Conservation (phyloP, 2,113 vertebrate genomes). For the Orcinus orca region DNA sequence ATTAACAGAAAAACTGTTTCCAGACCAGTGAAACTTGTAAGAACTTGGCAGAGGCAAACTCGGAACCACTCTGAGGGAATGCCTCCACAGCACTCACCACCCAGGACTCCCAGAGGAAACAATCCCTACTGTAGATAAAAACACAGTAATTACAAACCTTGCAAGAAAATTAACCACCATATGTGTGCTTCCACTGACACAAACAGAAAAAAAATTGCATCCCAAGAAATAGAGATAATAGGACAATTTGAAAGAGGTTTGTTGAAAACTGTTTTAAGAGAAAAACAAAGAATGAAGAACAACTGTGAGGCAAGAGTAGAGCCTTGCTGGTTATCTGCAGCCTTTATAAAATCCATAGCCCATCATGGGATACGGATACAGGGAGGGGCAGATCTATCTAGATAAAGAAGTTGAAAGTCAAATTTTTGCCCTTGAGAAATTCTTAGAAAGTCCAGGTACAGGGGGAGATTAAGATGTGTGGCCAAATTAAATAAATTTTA, state of each 20-base stretch:
- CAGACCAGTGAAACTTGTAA: background rate
- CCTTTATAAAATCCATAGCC: background rate
- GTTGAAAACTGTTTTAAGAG: background rate
- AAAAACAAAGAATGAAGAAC: conserved; percentile 10
- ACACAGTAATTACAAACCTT: background rate
- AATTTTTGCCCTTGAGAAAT: conserved; percentile 17
- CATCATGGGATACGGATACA: background rate
- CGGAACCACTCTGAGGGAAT: background rate
- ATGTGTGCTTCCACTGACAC: background rate
- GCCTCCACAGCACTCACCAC: background rate
- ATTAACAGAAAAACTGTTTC: conserved; percentile 3
- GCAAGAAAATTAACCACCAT: background rate
- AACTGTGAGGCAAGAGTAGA: background rate
- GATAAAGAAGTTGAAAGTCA: background rate
- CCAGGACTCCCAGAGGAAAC: background rate
- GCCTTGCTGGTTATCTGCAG: background rate
- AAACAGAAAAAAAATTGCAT: background rate
- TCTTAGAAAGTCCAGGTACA: background rate
- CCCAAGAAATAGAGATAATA: background rate
- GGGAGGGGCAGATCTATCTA: background rate
- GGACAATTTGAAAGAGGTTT: background rate
- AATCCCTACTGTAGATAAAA: background rate
- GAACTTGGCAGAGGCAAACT: background rate
- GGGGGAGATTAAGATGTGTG: background rate
- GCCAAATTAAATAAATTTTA: background rate